Base-by-base conservation (phyloP, 2,888 invertebrate genomes). In the Erannis defoliaria region DNA sequence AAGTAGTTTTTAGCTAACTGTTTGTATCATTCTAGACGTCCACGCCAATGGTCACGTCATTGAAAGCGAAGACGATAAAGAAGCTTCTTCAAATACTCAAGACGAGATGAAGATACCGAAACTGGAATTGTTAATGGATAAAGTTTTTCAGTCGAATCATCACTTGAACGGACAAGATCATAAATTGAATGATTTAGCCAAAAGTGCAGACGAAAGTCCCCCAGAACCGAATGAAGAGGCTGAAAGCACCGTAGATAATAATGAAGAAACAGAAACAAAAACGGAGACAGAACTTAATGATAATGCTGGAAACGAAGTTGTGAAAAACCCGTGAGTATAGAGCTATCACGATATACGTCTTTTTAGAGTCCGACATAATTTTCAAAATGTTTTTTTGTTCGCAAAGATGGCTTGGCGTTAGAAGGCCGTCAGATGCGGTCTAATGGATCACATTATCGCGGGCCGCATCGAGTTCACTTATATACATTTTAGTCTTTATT, bases 41-140 rank as follows among this genome's bases (percentile, higher is more conserved):
- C 45, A 72, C 58, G 70, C 65, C 43, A 73, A 72, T 50, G 72
- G 62, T 29, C 57, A 70, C 51, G 55, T 67, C 51, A 66, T 57
- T 54, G 71, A 72, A 53, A 70, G 26, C 49, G 56, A 67, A 38
- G 58, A 26, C 19, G 18, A 23, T n/a, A 57, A 46, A 55, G 61
- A 70, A 40, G 62, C 55, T 53, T 65, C 49, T n/a, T 53, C 53
- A 23, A 61, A 40, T n/a, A 23, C 50, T 29, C 53, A 67, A 18
- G 62, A 62, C 21, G 82, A 85, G 55, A 82, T 85, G 16, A 82
- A 80, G 67, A 64, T 81, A 48, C 68, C 82, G 6, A 80, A 80
- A 57, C 67, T 92, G 64, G 84, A 88, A 70, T 80, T 85, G 61
- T 78, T 90, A 1, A 86, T 89, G 10, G 89, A 88, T 48, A 86